Base-by-base conservation (phyloP, 2,888 invertebrate genomes). In the Chrysolina oricalcia region DNA sequence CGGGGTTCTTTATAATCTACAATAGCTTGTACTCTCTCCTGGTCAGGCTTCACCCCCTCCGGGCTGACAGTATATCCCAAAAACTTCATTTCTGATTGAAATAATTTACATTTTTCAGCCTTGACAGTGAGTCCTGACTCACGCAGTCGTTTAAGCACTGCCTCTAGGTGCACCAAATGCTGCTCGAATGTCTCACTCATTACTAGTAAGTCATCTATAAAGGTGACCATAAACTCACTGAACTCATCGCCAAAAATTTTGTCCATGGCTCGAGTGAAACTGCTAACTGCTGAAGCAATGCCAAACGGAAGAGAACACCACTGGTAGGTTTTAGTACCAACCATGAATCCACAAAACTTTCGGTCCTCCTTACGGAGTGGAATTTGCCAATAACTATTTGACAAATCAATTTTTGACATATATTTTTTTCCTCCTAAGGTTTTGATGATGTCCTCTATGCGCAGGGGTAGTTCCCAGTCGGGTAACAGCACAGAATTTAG, bases 1-100 rank as follows among this genome's bases (percentile, higher is more conserved):
- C 40, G 21, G 2, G 76, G 67, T 40, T 19, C 40, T 17, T 63
- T 69, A 70, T 70, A 76, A 3, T 76, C 53, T n/a, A 17, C 11
- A 13, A 76, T 76, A 1, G 73, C 73, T n/a, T 43, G 15, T 4
- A 70, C 8, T 21, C 73, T 59, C 21, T 59, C 41, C 9, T 73
- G 70, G 43, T 69, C 72, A 59, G 59, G 68, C 23, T 21, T 19
- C 15, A 65, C 53, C 5, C 72, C 59, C 5, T 64, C n/a, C 6
- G 64, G 21, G n/a, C 66, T 35, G 6, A 70, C 23, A 9, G 53
- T 65, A 53, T 73, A 69, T 1, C 74, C 70, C 21, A 70, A 56
- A 50, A 74, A 70, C 2, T 8, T n/a, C 17, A 73, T 19, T n/a
- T 46, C 48, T n/a, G 23, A 13, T 21, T 41, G 21, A 17, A 56